These are phyloP conservation scores for Dendrolimus kikuchii DNA, from an alignment of 1,140 invertebrate genomes.

Conservation along the genomic window DNA sequence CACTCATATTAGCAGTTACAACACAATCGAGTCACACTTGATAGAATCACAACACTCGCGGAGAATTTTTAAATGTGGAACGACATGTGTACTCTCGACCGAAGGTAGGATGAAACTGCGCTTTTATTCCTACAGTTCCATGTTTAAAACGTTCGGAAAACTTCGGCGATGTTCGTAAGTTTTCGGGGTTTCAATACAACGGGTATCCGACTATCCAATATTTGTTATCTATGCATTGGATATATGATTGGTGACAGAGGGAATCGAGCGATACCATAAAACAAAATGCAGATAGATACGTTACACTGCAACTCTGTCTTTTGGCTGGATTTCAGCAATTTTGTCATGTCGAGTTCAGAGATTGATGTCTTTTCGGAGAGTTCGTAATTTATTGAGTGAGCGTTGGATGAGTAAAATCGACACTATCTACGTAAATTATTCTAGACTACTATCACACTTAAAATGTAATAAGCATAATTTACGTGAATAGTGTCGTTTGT, in stretches of 20 bases:
- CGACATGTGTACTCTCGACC: slow-evolving; percentile 16
- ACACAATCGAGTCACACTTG: slow-evolving; percentile 20
- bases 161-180: slow-evolving; percentile 23
- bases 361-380: too few relatives aligned
- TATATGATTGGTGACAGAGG: slow-evolving; percentile 5
- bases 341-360: too few relatives aligned
- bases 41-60: slow-evolving; percentile 28
- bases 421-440: too few relatives aligned
- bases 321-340: too few relatives aligned
- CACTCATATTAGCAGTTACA: slow-evolving; percentile 23
- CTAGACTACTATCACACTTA: too few relatives aligned
- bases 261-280: slow-evolving; percentile 6
- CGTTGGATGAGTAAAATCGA: too few relatives aligned
- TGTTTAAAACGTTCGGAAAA: slow-evolving; percentile 12
- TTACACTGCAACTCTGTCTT: too few relatives aligned
- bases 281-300: neutral
- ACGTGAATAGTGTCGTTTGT: too few relatives aligned
- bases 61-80: neutral
- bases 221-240: slow-evolving; percentile 7
- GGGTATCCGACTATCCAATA: slow-evolving; percentile 4
- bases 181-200: slow-evolving; percentile 15
- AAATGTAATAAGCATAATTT: too few relatives aligned
- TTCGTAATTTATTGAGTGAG: too few relatives aligned
- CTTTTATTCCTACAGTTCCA: slow-evolving; percentile 11
- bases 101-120: slow-evolving; percentile 25